Conservation (phyloP, 2,888 invertebrate genomes). For the Lithodes maja region DNA sequence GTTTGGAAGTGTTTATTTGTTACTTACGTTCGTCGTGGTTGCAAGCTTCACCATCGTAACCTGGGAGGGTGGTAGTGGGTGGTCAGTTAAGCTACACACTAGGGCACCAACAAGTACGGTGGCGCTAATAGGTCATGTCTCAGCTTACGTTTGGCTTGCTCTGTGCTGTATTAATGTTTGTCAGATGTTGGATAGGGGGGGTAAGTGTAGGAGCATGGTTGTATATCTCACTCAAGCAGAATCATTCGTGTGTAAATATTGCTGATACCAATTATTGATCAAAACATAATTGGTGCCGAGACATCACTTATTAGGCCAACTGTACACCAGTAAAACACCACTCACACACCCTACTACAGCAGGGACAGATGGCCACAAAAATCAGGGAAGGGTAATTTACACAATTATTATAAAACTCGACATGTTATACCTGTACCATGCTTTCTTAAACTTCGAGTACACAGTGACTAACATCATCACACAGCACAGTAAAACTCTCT, state of each 20-base stretch:
- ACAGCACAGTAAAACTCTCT: too few species aligned
- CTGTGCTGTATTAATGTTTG: too few species aligned
- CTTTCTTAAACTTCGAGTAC: too few species aligned
- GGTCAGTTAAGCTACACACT: background rate
- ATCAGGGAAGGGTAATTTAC: background rate
- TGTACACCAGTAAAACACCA: background rate
- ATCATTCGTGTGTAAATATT: too few species aligned
- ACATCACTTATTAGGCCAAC: too few species aligned
- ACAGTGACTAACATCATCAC: too few species aligned
- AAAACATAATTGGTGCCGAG: too few species aligned
- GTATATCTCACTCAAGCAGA: too few species aligned
- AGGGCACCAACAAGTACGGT: background rate
- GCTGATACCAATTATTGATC: too few species aligned
- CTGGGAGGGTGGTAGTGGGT: conserved; percentile 36
- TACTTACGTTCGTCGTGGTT: conserved; percentile 59
- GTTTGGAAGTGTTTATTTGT: background rate
- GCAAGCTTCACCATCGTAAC: conserved; percentile 54
- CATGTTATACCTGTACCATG: too few species aligned
- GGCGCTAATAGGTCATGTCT: background rate
- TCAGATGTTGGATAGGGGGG: too few species aligned
- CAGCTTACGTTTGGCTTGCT: background rate
- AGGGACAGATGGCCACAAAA: background rate
- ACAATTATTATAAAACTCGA: background rate
- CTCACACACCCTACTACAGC: background rate
- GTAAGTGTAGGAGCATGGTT: too few species aligned